Conservation (phyloP, 1,140 invertebrate species). For the Ostrea edulis region DNA sequence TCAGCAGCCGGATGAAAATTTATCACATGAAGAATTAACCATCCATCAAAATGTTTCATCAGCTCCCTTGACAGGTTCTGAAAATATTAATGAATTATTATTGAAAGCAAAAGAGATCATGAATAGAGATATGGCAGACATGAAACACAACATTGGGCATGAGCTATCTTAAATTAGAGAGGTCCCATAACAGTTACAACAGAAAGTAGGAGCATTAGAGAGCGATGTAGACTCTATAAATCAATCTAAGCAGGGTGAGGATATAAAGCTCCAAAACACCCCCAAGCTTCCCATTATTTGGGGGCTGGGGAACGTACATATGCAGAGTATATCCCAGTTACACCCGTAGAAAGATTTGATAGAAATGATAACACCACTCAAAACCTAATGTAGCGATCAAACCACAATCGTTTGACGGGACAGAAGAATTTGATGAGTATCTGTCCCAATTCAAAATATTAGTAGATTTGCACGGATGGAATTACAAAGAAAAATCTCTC, state of each 20-base stretch:
- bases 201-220: neutral
- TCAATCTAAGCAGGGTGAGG: no score
- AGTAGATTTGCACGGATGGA: constrained; percentile 40
- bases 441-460: constrained; percentile 48
- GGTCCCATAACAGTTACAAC: neutral
- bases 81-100: neutral
- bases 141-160: neutral
- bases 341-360: neutral
- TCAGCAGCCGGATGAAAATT: no score
- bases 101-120: neutral
- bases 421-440: constrained; percentile 46
- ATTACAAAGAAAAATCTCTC: constrained; percentile 41
- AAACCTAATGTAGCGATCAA: constrained; percentile 1
- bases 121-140: neutral
- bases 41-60: no score
- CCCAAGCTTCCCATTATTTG: neutral
- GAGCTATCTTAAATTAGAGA: neutral
- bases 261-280: neutral
- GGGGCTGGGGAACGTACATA: neutral
- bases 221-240: neutral
- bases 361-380: neutral
- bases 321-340: neutral
- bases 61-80: no score
- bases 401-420: constrained; percentile 42
- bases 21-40: no score